Conservation (phyloP, 1,140 invertebrate genomes). For the Mactra quadrangularis region DNA sequence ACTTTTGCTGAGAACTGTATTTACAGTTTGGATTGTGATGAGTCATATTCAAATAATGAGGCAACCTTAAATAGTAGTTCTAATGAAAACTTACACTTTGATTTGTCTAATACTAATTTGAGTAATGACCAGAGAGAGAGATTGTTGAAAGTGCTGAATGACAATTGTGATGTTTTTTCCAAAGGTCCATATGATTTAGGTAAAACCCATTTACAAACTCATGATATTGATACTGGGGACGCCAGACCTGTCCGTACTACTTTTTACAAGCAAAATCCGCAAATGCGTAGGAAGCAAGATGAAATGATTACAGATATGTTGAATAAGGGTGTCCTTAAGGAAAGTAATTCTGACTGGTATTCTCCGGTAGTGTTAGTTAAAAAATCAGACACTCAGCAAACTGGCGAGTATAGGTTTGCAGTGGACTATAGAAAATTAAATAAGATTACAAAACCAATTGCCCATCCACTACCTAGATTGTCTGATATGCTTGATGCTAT, state of each 20-base stretch:
- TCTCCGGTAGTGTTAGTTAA: constrained; percentile 61
- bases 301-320: constrained; percentile 9
- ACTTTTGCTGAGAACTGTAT: background rate
- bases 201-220: no score
- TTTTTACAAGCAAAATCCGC: no score
- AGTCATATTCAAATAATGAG: no score
- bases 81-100: background rate
- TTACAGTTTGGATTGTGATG: no score
- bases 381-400: constrained; percentile 20
- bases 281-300: constrained; percentile 12
- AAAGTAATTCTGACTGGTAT: no score
- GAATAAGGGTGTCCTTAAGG: no score
- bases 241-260: no score
- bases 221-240: no score
- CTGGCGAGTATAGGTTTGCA: constrained; percentile 55
- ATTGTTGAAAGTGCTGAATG: constrained; percentile 13
- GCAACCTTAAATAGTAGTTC: background rate
- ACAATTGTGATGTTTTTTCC: constrained; percentile 30
- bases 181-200: no score
- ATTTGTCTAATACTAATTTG: constrained; percentile 11
- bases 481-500: constrained; percentile 42
- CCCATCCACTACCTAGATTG: constrained; percentile 40
- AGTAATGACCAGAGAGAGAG: constrained; percentile 1
- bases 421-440: constrained; percentile 51
- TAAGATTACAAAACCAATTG: constrained; percentile 7